These are phyloP conservation scores for Actinia tenebrosa DNA, from an alignment of 64 coral and sea anemone genomes.

Conservation along the genomic window DNA sequence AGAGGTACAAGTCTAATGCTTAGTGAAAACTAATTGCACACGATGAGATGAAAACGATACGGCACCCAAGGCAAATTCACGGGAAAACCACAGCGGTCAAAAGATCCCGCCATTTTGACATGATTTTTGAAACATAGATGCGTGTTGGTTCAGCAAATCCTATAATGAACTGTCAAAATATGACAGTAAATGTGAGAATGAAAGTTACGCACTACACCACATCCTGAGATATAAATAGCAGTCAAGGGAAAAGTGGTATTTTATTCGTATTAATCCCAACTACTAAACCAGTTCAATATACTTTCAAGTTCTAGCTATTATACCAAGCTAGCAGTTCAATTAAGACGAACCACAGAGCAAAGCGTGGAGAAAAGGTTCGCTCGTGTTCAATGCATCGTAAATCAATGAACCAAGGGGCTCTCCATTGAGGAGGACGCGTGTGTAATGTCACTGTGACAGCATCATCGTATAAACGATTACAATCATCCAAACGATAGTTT, in stretches of 20 bases:
- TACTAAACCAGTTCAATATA: conserved; percentile 14
- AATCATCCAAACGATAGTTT: neutral
- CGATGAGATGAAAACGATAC: conserved; percentile 83
- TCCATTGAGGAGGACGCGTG: neutral
- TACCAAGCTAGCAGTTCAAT: conserved; percentile 2
- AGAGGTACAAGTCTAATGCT: conserved; percentile 67
- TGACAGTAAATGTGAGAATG: conserved; percentile 32
- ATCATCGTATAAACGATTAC: neutral
- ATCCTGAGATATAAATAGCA: conserved; percentile 20
- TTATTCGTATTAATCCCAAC: conserved; percentile 22
- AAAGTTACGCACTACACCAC: conserved; percentile 12
- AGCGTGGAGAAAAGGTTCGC: neutral
- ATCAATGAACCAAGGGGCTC: conserved; percentile 3
- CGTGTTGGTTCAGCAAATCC: conserved; percentile 22
- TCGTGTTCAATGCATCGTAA: neutral
- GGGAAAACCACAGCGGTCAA: neutral
- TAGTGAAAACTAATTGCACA: conserved; percentile 83
- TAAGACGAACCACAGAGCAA: conserved; percentile 10
- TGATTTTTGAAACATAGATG: conserved; percentile 9
- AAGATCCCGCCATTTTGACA: conserved; percentile 15
- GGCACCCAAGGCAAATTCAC: conserved; percentile 13
- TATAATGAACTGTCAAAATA: conserved; percentile 18
- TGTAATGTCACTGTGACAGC: conserved; percentile 23
- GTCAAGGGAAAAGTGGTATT: conserved; percentile 23
- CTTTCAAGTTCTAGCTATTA: conserved; percentile 9